phyloP scores from a whole-genome alignment of 2,797 vertebrate genomes.

The Rhinella marina region DNA sequence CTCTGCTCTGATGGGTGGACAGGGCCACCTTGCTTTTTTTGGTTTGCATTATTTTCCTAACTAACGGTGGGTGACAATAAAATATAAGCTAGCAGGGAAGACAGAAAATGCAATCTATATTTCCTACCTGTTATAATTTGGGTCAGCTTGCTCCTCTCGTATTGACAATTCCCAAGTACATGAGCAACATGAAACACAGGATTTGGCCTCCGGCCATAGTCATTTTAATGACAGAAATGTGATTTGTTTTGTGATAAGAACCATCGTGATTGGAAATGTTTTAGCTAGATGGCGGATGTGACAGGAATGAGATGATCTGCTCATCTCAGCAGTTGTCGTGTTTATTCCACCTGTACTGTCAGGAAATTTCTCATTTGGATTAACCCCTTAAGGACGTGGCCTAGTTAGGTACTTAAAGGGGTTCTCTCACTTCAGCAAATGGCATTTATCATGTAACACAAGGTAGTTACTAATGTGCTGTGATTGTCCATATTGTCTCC shows the following conservation, averaged over 20 bases:
- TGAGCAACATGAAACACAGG: constrained; percentile 30
- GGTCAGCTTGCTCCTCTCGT: constrained; percentile 21
- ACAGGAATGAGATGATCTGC: constrained; percentile 17
- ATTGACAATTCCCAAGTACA: constrained; percentile 51
- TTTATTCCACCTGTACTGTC: background rate
- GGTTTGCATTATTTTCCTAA: background rate
- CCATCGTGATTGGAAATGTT: constrained; percentile 44
- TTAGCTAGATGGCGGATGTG: constrained; percentile 33
- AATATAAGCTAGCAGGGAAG: constrained; percentile 16
- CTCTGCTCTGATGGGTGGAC: no score
- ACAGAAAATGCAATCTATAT: constrained; percentile 39
- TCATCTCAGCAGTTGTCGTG: background rate
- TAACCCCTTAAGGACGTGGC: background rate
- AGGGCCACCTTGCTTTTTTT: background rate
- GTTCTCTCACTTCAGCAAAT: no score
- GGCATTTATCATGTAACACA: no score
- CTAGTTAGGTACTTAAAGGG: no score
- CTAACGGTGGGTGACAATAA: background rate
- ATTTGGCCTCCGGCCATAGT: constrained; percentile 43
- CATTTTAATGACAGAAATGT: constrained; percentile 56
- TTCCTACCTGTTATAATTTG: constrained; percentile 39
- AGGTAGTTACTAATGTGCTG: no score
- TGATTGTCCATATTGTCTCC: no score
- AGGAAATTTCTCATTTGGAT: background rate
- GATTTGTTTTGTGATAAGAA: constrained; percentile 51